These are phyloP conservation scores for Megalurothrips usitatus DNA, from an alignment of 2,888 invertebrate species.

Conservation along the genomic window DNA sequence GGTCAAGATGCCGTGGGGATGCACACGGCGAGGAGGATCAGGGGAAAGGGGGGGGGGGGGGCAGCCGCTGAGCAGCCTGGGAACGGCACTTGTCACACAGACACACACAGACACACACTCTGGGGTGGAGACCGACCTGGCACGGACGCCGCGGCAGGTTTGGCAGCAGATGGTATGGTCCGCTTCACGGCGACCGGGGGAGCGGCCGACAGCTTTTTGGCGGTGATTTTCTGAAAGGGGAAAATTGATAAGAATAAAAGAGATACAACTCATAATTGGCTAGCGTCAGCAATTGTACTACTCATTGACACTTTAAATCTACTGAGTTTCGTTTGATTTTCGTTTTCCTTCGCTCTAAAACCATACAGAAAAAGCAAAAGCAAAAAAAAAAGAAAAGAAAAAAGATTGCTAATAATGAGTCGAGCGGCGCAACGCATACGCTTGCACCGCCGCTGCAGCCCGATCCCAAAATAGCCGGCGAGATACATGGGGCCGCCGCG, in stretches of 20 bases:
- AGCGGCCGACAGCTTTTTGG: constrained; percentile 2
- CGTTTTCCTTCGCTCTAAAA: no score
- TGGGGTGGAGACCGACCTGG: constrained; percentile 40
- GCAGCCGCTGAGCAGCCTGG: not conserved
- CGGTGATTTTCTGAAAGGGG: not conserved
- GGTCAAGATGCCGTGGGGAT: not conserved
- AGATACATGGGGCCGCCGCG: not conserved
- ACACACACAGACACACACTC: not conserved
- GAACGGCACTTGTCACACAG: not conserved
- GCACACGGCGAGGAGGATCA: no score
- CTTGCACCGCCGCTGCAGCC: not conserved
- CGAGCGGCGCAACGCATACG: not conserved
- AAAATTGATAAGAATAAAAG: no score
- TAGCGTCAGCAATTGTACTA: no score
- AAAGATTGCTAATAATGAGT: no score
- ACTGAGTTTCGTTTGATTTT: no score
- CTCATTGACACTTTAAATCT: no score
- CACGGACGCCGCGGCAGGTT: constrained; percentile 40
- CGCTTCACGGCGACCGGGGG: not conserved
- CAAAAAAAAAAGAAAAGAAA: no score
- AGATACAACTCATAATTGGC: no score
- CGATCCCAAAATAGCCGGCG: not conserved
- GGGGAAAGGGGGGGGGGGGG: no score
- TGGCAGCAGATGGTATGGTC: constrained; percentile 45
- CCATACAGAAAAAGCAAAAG: no score